Percentiles rank a stretch among this genome's conserved stretches.
phyloP scores from a whole-genome alignment of 1,140 invertebrate genomes.

The Bombus pascuorum region DNA sequence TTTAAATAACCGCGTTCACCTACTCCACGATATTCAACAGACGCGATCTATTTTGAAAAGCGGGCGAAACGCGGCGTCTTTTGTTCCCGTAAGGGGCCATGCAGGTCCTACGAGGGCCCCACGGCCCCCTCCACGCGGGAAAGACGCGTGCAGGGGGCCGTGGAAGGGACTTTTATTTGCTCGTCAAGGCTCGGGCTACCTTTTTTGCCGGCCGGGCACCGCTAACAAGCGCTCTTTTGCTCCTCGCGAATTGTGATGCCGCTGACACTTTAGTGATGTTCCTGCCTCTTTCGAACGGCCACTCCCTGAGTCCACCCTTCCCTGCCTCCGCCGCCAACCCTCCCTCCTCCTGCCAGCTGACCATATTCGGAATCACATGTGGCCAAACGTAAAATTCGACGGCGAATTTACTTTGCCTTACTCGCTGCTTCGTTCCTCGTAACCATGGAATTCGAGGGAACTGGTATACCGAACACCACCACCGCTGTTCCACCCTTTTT shows the following conservation, averaged over 20 bases:
- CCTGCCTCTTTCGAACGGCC: conserved; percentile 59
- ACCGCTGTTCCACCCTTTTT: neutral
- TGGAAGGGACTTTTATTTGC: conserved; percentile 61
- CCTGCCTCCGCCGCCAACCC: neutral
- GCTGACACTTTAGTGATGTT: conserved; percentile 79
- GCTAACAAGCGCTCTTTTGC: conserved; percentile 77
- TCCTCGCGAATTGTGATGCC: conserved; percentile 77
- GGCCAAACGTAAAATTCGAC: conserved; percentile 61
- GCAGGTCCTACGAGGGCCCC: neutral
- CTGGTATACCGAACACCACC: neutral
- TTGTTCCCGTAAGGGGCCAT: conserved; percentile 29
- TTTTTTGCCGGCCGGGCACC: conserved; percentile 66
- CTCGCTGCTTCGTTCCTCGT: neutral
- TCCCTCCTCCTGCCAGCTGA: neutral
- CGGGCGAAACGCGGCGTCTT: conserved; percentile 25
- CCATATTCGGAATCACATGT: conserved; percentile 64
- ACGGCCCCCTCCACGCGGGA: conserved; percentile 30
- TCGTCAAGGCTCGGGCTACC: conserved; percentile 57
- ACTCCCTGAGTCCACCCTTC: conserved; percentile 32
- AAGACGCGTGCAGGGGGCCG: conserved; percentile 55
- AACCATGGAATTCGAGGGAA: conserved; percentile 17
- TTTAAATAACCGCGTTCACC: neutral
- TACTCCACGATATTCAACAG: neutral
- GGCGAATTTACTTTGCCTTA: conserved; percentile 50
- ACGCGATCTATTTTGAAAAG: conserved; percentile 24